Evolutionary conservation across 2,797 vertebrate genomes (phyloP).

Genomic region (Mico argentatus): DNA sequence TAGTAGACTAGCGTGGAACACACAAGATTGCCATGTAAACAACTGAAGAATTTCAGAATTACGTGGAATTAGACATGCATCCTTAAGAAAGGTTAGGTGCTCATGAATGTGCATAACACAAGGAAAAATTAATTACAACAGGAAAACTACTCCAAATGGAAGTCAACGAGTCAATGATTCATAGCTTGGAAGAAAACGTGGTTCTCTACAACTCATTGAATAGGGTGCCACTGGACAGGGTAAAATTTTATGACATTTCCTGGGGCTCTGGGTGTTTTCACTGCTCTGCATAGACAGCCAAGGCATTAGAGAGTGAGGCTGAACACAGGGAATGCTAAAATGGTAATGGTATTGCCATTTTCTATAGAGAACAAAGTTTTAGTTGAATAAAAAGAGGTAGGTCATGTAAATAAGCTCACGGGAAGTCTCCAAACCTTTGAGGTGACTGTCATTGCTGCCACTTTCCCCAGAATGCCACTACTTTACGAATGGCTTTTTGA

Average conservation of each 20-base stretch:
- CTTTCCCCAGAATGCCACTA: not conserved
- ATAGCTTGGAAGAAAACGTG: not conserved
- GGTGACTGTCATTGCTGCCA: not conserved
- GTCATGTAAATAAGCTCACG: not conserved
- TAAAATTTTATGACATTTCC: conserved; percentile 16
- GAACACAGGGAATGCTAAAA: conserved; percentile 2
- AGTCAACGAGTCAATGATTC: conserved; percentile 14
- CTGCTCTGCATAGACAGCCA: not conserved
- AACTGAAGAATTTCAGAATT: not conserved
- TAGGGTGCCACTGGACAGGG: not conserved
- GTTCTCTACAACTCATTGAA: conserved; percentile 9
- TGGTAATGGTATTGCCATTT: conserved; percentile 20
- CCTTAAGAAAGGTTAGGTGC: not conserved
- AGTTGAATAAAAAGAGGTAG: not conserved
- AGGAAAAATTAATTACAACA: not conserved
- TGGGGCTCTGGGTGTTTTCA: conserved; percentile 23
- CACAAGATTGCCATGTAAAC: conserved; percentile 17
- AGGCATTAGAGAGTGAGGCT: not conserved
- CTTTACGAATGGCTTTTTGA: not conserved
- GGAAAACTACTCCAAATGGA: conserved; percentile 39
- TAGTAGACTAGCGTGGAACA: not conserved
- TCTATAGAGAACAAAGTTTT: conserved; percentile 31
- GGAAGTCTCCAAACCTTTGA: not conserved
- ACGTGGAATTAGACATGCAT: not conserved
- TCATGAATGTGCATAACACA: not conserved